Conservation (phyloP, 2,113 vertebrate species). For the Edolisoma coerulescens region DNA sequence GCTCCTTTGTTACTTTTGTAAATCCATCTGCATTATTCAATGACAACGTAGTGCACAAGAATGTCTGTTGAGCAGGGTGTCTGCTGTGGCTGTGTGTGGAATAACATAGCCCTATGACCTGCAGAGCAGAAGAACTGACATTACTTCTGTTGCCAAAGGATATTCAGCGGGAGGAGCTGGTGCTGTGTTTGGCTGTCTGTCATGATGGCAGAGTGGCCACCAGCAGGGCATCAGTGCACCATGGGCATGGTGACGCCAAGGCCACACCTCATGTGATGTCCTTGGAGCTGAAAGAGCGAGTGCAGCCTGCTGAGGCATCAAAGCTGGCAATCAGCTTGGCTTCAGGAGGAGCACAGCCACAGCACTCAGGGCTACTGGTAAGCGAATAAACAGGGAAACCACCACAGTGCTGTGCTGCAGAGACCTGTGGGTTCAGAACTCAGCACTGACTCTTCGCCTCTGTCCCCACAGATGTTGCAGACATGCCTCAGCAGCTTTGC, state of each 20-base stretch:
- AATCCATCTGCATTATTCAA: neutral
- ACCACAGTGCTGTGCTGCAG: neutral
- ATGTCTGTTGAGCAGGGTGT: neutral
- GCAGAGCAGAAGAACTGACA: neutral
- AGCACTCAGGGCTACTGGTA: neutral
- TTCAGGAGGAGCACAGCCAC: neutral
- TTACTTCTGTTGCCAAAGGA: neutral
- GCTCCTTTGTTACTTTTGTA: neutral
- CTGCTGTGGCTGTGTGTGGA: neutral
- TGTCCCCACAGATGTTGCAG: neutral
- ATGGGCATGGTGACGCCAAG: neutral
- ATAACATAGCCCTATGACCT: neutral
- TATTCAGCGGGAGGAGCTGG: neutral
- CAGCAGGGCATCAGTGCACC: neutral
- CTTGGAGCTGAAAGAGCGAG: neutral
- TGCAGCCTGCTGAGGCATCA: neutral
- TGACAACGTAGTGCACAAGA: rapidly evolving
- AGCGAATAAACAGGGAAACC: neutral
- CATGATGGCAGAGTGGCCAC: neutral
- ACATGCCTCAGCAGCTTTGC: neutral
- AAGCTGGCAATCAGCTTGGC: neutral
- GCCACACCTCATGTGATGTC: neutral
- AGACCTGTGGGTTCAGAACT: neutral
- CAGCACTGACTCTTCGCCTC: neutral
- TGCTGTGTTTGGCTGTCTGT: neutral